Percentiles rank a stretch among this genome's conserved stretches.
Conservation (phyloP, 2,113 vertebrate genomes). For the Burhinus bistriatus region DNA sequence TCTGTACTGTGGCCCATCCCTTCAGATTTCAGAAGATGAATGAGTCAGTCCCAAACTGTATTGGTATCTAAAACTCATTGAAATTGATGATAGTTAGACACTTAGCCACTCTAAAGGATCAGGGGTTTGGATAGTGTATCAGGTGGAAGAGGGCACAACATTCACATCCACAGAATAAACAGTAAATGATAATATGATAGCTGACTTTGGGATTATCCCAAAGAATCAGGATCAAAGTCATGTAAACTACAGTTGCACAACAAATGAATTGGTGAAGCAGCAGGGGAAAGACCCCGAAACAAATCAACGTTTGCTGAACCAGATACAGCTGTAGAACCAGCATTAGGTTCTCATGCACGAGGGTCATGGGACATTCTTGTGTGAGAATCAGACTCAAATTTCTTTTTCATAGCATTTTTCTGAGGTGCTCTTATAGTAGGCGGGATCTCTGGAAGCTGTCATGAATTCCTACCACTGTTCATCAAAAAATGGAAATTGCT, state of each 20-base stretch:
- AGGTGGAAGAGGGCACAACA: background rate
- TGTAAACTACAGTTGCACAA: background rate
- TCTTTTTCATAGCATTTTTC: background rate
- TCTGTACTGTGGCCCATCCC: background rate
- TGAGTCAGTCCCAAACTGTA: background rate
- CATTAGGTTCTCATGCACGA: background rate
- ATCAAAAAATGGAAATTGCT: background rate
- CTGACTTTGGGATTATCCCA: background rate
- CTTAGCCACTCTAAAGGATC: background rate
- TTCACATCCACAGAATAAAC: background rate
- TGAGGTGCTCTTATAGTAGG: slow-evolving; percentile 45
- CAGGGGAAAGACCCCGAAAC: background rate
- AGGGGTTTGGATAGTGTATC: background rate
- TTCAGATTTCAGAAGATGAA: background rate
- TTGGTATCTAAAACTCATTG: background rate
- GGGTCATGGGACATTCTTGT: background rate
- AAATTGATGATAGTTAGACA: background rate
- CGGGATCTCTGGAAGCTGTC: slow-evolving; percentile 44
- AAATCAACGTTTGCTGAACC: background rate
- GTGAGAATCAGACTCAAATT: background rate
- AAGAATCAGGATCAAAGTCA: background rate
- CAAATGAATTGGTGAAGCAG: background rate
- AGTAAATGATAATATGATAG: background rate
- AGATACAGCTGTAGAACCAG: background rate
- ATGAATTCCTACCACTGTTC: background rate